Base-by-base conservation (phyloP, 2,888 invertebrate species). In the Frankliniella intonsa region DNA sequence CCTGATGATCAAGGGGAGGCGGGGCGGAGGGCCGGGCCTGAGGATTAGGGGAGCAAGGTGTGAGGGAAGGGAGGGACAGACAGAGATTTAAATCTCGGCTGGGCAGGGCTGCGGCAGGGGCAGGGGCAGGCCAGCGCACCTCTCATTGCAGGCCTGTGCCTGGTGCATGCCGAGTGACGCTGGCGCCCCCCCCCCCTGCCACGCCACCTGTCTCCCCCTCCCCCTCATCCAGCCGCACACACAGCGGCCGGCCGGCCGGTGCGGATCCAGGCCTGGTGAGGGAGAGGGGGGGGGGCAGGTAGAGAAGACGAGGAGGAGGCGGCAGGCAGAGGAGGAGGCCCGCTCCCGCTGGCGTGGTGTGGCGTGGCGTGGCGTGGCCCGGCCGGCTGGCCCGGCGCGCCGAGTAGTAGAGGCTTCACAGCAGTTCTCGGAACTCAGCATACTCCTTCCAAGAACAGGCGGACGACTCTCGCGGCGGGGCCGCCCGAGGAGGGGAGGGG, bases 361-460 rank as follows among this genome's bases (percentile, higher is more conserved):
- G 17, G 55, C 55, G 55, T 17, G 55, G 55, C 55, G 12, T 11
- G 17, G 55, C 55, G 55, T 17, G 55, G 55, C 55, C 69, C 11
- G 25, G 25, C 22, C 69, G 69, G 22, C 55, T 8, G 55, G 38
- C 38, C n/a, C 0, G 69, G 3, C n/a, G 69, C 11, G 69, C 69
- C 8, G 22, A 76, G 69, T 25, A 8, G 69, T 10, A 17, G 69
- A 69, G 69, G 69, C 62, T 62, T 7, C 69, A 25, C 69, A 76
- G 55, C 55, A 55, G 69, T 76, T 76, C 69, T 76, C 69, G 69
- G 69, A 76, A 76, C 69, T 12, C 69, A 12, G 69, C 69, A 76
- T 76, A 25, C 69, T 76, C 69, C 69, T 76, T 76, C 69, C 69
- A 76, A 76, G 69, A 76, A 76, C 69, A 10, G 69, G 69, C 25